A percentile compares a stretch with the other conserved stretches of the same genome.
These are phyloP conservation scores for Eurois occulta DNA, from an alignment of 2,888 invertebrate species.

Conservation along the genomic window DNA sequence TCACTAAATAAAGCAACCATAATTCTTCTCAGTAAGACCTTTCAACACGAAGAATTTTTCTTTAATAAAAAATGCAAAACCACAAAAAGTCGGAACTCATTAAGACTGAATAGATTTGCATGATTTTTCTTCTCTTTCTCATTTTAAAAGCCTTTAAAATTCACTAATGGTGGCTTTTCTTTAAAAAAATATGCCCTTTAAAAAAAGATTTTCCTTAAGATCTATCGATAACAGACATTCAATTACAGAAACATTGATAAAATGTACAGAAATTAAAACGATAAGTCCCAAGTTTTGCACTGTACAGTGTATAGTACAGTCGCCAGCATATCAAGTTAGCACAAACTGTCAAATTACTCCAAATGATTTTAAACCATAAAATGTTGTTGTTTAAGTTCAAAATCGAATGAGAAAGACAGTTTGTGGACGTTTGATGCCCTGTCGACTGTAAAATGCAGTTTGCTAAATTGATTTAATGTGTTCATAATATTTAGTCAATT, in stretches of 20 bases:
- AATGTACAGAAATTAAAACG: too few relatives aligned
- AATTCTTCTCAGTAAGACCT: slow-evolving; percentile 27
- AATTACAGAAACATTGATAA: background rate
- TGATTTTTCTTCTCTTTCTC: slow-evolving; percentile 38
- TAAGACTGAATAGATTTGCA: slow-evolving; percentile 60
- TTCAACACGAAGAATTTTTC: slow-evolving; percentile 33
- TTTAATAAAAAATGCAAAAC: slow-evolving; percentile 60
- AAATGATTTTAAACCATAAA: too few relatives aligned
- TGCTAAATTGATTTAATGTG: background rate
- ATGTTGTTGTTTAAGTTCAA: too few relatives aligned
- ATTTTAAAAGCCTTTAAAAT: slow-evolving; percentile 23
- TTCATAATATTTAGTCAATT: background rate
- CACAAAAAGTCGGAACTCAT: slow-evolving; percentile 53
- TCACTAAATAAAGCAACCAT: background rate
- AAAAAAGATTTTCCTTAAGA: background rate
- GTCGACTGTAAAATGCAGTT: background rate
- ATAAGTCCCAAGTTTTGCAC: too few relatives aligned
- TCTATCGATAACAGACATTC: background rate
- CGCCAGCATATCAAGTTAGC: too few relatives aligned
- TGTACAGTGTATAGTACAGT: too few relatives aligned
- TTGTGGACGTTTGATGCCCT: too few relatives aligned
- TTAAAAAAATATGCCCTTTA: slow-evolving; percentile 1
- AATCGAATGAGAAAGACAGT: too few relatives aligned
- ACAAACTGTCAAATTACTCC: too few relatives aligned
- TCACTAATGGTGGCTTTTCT: slow-evolving; percentile 13